phyloP scores from a whole-genome alignment of 2,113 vertebrate species.

The Neolamprologus modestus region DNA sequence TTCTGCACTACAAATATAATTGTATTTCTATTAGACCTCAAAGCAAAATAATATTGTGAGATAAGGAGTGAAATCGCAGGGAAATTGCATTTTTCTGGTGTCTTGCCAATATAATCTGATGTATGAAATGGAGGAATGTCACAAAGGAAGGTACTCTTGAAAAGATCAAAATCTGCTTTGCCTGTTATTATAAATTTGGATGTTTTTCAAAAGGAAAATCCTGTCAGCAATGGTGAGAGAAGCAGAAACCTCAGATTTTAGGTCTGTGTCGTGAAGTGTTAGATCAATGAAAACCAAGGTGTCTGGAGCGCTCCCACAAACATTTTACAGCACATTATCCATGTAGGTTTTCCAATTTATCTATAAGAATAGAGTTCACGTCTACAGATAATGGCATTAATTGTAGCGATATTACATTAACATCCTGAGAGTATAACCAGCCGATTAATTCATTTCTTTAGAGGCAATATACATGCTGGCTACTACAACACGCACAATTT shows the following conservation, averaged over 20 bases:
- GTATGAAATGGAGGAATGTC: not conserved
- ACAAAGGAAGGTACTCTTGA: not conserved
- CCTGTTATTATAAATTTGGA: not conserved
- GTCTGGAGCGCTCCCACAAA: not conserved
- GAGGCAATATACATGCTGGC: not conserved
- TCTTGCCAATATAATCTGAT: not conserved
- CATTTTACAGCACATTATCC: not conserved
- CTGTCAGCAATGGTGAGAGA: not conserved
- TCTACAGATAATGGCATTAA: not conserved
- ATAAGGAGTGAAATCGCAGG: not conserved
- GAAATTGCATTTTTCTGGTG: not conserved
- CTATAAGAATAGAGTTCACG: accelerated
- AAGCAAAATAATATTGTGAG: not conserved
- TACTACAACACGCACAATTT: not conserved
- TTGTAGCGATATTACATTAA: not conserved
- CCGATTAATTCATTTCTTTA: accelerated
- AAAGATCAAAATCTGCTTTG: not conserved
- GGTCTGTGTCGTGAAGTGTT: not conserved
- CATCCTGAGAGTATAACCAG: not conserved
- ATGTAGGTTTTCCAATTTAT: not conserved
- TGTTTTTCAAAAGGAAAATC: not conserved
- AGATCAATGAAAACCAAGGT: not conserved
- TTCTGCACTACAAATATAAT: not conserved
- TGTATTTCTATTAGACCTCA: not conserved
- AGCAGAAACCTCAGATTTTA: not conserved